Evolutionary conservation across 2,113 vertebrate species (phyloP).

Genomic region (Percina caprodes): DNA sequence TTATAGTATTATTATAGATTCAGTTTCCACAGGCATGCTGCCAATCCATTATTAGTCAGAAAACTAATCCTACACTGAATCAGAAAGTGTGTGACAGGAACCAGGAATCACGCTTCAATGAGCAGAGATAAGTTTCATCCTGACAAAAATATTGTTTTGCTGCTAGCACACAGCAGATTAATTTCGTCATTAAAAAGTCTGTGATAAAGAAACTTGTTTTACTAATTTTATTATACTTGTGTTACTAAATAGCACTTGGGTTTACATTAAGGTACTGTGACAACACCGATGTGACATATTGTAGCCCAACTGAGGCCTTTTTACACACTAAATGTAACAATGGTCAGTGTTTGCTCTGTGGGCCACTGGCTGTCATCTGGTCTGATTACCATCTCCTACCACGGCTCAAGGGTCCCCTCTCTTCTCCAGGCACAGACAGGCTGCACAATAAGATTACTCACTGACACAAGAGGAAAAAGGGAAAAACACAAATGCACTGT

Average conservation of each 20-base stretch:
- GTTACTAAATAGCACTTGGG: neutral
- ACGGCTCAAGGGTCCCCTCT: constrained; percentile 63
- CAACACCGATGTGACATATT: constrained; percentile 36
- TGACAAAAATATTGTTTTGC: constrained; percentile 56
- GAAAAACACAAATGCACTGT: constrained; percentile 10
- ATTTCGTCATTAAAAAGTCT: constrained; percentile 59
- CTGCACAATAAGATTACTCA: constrained; percentile 64
- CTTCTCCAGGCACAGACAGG: constrained; percentile 51
- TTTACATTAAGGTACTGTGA: constrained; percentile 14
- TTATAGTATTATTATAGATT: neutral
- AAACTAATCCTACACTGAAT: constrained; percentile 51
- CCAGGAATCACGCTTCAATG: constrained; percentile 58
- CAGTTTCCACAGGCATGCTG: constrained; percentile 1
- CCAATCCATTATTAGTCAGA: constrained; percentile 29
- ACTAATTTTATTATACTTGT: neutral
- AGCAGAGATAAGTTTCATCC: constrained; percentile 59
- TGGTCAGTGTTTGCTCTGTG: constrained; percentile 60
- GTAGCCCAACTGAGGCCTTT: constrained; percentile 39
- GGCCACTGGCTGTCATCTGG: constrained; percentile 68
- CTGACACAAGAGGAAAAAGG: constrained; percentile 42
- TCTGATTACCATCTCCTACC: constrained; percentile 70
- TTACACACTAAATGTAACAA: constrained; percentile 53
- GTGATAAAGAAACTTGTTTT: neutral
- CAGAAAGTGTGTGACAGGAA: constrained; percentile 45
- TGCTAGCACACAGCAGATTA: constrained; percentile 39